phyloP scores from a whole-genome alignment of 2,888 invertebrate species.

The Agrotis segetum region DNA sequence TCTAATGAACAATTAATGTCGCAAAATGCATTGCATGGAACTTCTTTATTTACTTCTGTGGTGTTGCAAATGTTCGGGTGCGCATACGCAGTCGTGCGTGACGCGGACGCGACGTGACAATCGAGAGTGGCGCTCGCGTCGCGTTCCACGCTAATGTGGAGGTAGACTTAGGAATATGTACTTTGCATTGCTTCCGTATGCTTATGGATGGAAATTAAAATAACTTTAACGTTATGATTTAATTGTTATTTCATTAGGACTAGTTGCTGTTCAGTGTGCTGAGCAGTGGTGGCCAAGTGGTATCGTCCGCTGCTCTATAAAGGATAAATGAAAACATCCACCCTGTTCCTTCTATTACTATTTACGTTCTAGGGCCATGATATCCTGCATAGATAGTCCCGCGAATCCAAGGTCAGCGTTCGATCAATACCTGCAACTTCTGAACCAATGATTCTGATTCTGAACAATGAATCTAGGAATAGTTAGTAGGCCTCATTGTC shows the following conservation, averaged over 20 bases:
- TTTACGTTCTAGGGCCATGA: no score
- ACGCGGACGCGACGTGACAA: conserved; percentile 45
- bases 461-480: no score
- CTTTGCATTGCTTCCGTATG: conserved; percentile 31
- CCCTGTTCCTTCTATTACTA: no score
- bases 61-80: conserved; percentile 20
- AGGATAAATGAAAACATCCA: no score
- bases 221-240: conserved; percentile 11
- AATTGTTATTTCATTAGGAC: not conserved
- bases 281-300: no score
- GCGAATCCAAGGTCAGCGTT: no score
- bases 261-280: no score
- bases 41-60: conserved; percentile 18
- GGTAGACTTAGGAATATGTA: conserved; percentile 28
- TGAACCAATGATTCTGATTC: no score
- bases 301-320: no score
- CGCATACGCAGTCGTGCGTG: conserved; percentile 61
- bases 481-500: no score
- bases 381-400: no score
- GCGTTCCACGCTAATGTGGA: conserved; percentile 46
- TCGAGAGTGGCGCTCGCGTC: conserved; percentile 39
- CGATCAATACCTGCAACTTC: no score
- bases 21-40: not conserved
- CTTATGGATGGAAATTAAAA: conserved; percentile 35
- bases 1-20: not conserved